phyloP scores from a whole-genome alignment of 2,888 invertebrate species.

The Megastigmus dorsalis region DNA sequence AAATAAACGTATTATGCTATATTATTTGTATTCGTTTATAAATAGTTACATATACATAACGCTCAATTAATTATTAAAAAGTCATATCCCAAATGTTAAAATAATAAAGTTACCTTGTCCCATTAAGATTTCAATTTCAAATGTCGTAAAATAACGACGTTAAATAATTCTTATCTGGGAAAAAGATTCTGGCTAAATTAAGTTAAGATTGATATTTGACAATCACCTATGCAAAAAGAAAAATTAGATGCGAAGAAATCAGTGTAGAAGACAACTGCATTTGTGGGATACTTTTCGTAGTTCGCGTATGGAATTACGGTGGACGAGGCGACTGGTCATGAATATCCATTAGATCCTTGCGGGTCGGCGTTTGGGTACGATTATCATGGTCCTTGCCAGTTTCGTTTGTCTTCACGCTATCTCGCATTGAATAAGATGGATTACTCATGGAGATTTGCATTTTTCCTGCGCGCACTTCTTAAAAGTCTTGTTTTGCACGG shows the following conservation, averaged over 20 bases:
- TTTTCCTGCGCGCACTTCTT: not conserved
- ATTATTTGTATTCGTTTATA: too few species aligned
- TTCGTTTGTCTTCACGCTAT: slow-evolving; percentile 42
- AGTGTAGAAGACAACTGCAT: not conserved
- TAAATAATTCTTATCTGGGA: too few species aligned
- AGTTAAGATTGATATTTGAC: too few species aligned
- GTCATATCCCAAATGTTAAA: too few species aligned
- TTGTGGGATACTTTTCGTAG: slow-evolving; percentile 13
- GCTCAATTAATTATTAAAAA: too few species aligned
- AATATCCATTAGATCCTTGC: slow-evolving; percentile 55
- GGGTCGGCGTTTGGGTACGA: slow-evolving; percentile 17
- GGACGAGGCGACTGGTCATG: slow-evolving; percentile 40
- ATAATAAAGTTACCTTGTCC: too few species aligned
- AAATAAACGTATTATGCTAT: too few species aligned
- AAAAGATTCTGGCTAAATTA: too few species aligned
- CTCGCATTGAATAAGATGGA: slow-evolving; percentile 38
- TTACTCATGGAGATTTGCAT: slow-evolving; percentile 19
- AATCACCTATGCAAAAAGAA: too few species aligned
- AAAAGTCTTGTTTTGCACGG: slow-evolving; percentile 3
- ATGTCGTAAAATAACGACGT: too few species aligned
- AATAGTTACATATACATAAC: too few species aligned
- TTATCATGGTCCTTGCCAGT: slow-evolving; percentile 43
- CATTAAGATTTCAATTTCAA: too few species aligned
- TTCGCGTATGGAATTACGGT: slow-evolving; percentile 13
- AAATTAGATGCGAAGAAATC: not conserved